Evolutionary conservation across 2,113 vertebrate species (phyloP), one percentile per base, ranked within the genome.

Genomic region (Machaerirhynchus nigripectus): DNA sequence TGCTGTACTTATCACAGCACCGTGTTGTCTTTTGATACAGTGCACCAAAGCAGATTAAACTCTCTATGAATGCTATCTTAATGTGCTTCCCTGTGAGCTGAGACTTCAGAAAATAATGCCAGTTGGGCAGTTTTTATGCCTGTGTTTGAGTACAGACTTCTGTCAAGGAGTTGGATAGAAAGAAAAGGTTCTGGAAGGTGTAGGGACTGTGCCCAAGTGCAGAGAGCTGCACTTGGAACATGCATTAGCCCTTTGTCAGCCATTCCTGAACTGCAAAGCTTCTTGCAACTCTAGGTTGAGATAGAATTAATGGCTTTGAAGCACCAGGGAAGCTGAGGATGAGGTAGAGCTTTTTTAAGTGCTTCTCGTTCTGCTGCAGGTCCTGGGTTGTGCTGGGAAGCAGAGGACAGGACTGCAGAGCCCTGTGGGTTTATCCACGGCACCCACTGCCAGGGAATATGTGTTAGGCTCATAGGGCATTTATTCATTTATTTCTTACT

Each of bases 401-500:
- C 28, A 46, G 61, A 39, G n/a, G 61, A 13, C 15, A 12, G 75
- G 42, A 13, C 57, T 37, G 23, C 3, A 13, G 31, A 57, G 39
- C 40, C 15, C 20, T 17, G 0, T 46, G 86, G 75, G 28, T 85
- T 94, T 83, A 13, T 76, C 75, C 77, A 47, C 53, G 3, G 37
- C 53, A 46, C 30, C 53, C 74, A 16, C 27, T 77, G 50, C 64
- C 47, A 39, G 46, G n/a, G 77, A 52, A 57, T 52, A 24, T 7
- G 49, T 4, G 1, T 46, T 59, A 31, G 40, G 37, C 95, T 96
- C 30, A 37, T 88, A 93, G 88, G 88, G 85, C 84, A 89, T 97
- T 98, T 97, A 80, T 93, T 95, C 93, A 87, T 82, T 96, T 95
- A 81, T 91, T 97, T 98, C 95, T 95, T 84, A 68, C 75, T 84